Evolutionary conservation across 2,797 vertebrate genomes (phyloP).

Genomic region (Scolopax rusticola): DNA sequence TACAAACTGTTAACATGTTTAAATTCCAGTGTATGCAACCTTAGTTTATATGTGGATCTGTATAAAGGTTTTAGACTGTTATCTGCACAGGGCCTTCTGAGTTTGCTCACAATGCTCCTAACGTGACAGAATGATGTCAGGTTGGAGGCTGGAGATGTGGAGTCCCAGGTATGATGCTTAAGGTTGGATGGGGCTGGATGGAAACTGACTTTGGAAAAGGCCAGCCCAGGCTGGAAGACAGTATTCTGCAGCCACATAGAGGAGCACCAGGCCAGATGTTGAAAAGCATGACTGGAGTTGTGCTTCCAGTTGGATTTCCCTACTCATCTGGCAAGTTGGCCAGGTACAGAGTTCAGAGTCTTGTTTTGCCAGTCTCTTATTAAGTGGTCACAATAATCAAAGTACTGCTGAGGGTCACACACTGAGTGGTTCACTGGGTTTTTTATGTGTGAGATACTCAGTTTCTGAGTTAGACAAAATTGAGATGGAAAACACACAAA

Average conservation of each 20-base stretch:
- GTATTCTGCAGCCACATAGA: rapidly evolving
- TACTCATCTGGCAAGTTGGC: not conserved
- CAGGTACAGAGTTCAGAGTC: not conserved
- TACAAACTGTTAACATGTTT: not conserved
- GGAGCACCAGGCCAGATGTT: not conserved
- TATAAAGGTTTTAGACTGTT: not conserved
- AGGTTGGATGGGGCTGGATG: not conserved
- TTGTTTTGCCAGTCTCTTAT: not conserved
- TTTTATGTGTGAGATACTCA: not conserved
- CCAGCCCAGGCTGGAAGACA: not conserved
- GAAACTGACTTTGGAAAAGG: not conserved
- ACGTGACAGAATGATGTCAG: not conserved
- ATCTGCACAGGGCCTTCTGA: not conserved
- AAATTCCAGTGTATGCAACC: not conserved
- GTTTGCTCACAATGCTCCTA: not conserved
- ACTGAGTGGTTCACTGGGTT: not conserved
- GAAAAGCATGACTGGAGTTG: not conserved
- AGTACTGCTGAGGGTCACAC: not conserved
- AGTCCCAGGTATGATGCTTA: not conserved
- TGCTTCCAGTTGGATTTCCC: not conserved
- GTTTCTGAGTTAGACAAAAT: not conserved
- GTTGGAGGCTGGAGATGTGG: not conserved
- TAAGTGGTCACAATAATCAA: not conserved
- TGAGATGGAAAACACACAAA: not conserved
- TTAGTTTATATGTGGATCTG: not conserved